Evolutionary conservation across 2,113 vertebrate genomes (phyloP), one percentile per base, ranked within the genome.

Genomic region (Thunnus maccoyii): DNA sequence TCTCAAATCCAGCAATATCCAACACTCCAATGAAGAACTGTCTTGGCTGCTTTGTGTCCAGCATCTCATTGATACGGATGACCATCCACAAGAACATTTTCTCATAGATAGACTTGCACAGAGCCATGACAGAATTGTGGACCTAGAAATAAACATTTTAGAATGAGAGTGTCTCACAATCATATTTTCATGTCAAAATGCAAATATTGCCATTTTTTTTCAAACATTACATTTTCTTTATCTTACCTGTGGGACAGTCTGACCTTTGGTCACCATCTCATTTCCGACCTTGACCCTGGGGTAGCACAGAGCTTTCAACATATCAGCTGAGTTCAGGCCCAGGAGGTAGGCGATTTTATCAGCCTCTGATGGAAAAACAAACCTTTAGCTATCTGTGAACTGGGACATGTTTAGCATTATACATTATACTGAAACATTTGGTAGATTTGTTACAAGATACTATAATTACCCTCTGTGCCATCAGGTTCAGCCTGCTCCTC

Each of bases 61-160:
- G 17, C 93, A 95, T 95, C 84, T 96, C 93, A 86, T 22, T 22
- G 88, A 96, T 95, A 52, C 22, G 22, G 46, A 94, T 0, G 63
- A 96, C 94, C 94, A 22, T 96, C 95, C 95, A 95, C 91, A 95
- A 92, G 92, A 96, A 96, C 95, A 96, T 95, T 84, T 96, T 96
- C 91, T 95, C 95, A 84, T 95, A 96, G 75, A 95, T 51, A 1
- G 95, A 94, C 86, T 95, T 96, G 60, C 89, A 92, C 58, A 96
- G 85, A 84, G 95, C 95, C 3, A 57, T 92, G 30, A 90, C 88
- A 66, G 95, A 0, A 77, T 96, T 95, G 86, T 86, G 17, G 96
- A 22, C 22, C 27, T 93, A 56, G 27, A 30, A 30, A 30, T 30
- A 30, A 4, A 22, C 22, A 30, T 30, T 30, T 30, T 30, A 30